A percentile compares a stretch with the other conserved stretches of the same genome.
Conservation (phyloP, 2,888 invertebrate species). For the Luperina nickerlii region DNA sequence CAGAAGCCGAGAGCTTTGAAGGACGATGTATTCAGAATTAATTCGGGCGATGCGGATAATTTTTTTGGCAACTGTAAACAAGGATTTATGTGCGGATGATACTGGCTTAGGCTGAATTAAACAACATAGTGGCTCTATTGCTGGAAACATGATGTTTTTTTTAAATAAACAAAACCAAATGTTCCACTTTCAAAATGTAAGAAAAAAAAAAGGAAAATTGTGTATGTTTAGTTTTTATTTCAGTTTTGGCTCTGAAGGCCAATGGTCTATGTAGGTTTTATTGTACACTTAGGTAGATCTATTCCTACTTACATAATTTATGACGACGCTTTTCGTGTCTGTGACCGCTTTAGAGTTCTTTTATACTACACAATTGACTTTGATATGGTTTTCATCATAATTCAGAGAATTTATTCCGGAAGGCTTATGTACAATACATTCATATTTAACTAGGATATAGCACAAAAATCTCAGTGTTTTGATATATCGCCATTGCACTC, state of each 20-base stretch:
- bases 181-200: conserved; percentile 11
- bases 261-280: neutral
- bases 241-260: neutral
- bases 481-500: neutral
- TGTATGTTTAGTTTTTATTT: neutral
- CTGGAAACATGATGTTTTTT: conserved; percentile 29
- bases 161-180: conserved; percentile 7
- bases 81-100: conserved; percentile 34
- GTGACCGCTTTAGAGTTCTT: neutral
- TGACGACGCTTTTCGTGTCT: neutral
- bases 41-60: conserved; percentile 36
- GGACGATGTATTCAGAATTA: conserved; percentile 58
- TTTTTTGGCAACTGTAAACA: conserved; percentile 49
- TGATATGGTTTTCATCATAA: neutral
- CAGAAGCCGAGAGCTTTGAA: conserved; percentile 50
- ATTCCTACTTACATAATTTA: neutral
- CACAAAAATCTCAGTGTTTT: neutral
- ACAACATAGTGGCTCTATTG: conserved; percentile 31
- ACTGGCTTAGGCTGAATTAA: conserved; percentile 27
- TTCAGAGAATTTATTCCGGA: neutral
- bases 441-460: neutral
- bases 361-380: neutral
- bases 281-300: neutral
- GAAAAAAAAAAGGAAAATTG: too few species aligned
- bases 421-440: neutral